Conservation (phyloP, 2,888 invertebrate genomes). For the Diloba caeruleocephala region DNA sequence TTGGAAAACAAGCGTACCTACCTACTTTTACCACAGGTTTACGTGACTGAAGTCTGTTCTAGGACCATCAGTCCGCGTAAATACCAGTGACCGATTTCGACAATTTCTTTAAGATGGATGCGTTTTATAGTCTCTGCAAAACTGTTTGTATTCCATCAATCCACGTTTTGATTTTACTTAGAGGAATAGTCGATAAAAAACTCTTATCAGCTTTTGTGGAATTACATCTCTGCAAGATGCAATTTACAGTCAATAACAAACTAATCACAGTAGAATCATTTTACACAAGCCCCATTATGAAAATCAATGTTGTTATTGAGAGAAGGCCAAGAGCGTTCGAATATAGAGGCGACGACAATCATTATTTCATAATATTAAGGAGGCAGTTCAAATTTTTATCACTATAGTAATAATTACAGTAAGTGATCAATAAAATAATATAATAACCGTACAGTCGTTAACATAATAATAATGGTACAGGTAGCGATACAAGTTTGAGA, state of each 20-base stretch:
- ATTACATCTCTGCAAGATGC: too few relatives aligned
- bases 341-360: too few relatives aligned
- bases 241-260: too few relatives aligned
- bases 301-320: too few relatives aligned
- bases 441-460: conserved; percentile 44
- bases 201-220: too few relatives aligned
- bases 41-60: conserved; percentile 54
- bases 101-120: conserved; percentile 40
- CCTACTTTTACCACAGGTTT: conserved; percentile 42
- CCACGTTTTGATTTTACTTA: too few relatives aligned
- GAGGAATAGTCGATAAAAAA: too few relatives aligned
- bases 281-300: too few relatives aligned
- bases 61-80: conserved; percentile 26
- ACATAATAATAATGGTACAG: conserved; percentile 53
- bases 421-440: conserved; percentile 38
- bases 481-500: conserved; percentile 65
- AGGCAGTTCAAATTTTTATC: conserved; percentile 13
- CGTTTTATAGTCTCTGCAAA: too few relatives aligned
- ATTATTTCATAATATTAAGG: conserved; percentile 9
- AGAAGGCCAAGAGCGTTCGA: too few relatives aligned
- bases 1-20: conserved; percentile 30
- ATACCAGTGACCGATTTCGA: conserved; percentile 26
- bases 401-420: conserved; percentile 6
- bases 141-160: too few relatives aligned
- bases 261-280: too few relatives aligned